Percentiles rank a stretch among this genome's conserved stretches.
Evolutionary conservation across 2,888 invertebrate species (phyloP).

Genomic region (Chironomus riparius): DNA sequence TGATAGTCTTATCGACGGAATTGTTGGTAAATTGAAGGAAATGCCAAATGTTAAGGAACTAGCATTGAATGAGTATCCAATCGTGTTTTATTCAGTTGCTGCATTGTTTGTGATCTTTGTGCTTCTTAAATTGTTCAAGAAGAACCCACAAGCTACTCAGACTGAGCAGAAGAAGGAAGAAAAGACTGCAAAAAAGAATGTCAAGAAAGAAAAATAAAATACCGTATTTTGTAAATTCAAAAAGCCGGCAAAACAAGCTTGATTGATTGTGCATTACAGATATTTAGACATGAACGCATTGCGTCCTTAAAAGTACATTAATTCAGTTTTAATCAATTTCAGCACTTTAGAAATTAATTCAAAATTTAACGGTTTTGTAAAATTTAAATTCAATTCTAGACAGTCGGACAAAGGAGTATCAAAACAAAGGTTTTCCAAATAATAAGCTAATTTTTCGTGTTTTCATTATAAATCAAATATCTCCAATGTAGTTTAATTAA

Average conservation of each 20-base stretch:
- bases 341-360: too few relatives aligned
- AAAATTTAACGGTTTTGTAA: too few relatives aligned
- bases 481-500: too few relatives aligned
- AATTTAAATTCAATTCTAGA: too few relatives aligned
- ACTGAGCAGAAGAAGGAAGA: not conserved
- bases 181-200: not conserved
- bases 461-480: too few relatives aligned
- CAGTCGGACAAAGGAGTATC: too few relatives aligned
- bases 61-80: not conserved
- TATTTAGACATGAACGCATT: too few relatives aligned
- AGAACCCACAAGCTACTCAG: not conserved
- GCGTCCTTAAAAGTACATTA: too few relatives aligned
- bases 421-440: too few relatives aligned
- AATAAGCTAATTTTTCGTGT: too few relatives aligned
- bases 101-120: not conserved
- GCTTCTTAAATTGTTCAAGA: not conserved
- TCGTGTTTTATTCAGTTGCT: not conserved
- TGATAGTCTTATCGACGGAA: not conserved
- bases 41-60: not conserved
- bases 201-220: conserved; percentile 10
- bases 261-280: too few relatives aligned
- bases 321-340: too few relatives aligned
- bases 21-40: not conserved
- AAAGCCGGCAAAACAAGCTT: not conserved
- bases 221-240: not conserved